Conservation (phyloP, 2,888 invertebrate genomes). For the Carcina quercana region DNA sequence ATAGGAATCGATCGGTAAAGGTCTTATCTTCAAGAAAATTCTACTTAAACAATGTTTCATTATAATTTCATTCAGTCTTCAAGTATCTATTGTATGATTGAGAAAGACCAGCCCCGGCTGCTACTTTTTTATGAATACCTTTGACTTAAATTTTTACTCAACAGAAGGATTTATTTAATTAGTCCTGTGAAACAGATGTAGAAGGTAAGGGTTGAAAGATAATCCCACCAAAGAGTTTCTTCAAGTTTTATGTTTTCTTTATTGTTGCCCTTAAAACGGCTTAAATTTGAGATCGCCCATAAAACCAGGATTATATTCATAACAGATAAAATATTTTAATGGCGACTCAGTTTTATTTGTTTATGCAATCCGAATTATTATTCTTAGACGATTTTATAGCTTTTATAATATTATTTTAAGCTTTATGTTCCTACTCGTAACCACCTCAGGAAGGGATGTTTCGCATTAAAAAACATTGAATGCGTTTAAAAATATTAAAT, state of each 20-base stretch:
- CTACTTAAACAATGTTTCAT: too few species aligned
- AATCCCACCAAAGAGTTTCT: conserved; percentile 49
- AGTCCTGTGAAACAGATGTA: conserved; percentile 41
- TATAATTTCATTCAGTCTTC: too few species aligned
- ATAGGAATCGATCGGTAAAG: too few species aligned
- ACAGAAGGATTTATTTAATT: conserved; percentile 20
- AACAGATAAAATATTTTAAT: conserved; percentile 70
- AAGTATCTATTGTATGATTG: too few species aligned
- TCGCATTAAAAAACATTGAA: too few species aligned
- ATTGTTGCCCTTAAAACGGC: conserved; percentile 44
- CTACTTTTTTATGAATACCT: too few species aligned
- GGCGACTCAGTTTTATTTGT: conserved; percentile 56
- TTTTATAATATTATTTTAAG: conserved; percentile 22
- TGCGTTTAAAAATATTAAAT: too few species aligned
- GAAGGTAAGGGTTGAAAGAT: conserved; percentile 33
- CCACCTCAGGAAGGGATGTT: too few species aligned
- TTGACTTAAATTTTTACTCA: too few species aligned
- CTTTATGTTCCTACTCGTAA: too few species aligned
- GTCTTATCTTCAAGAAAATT: too few species aligned
- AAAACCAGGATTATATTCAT: conserved; percentile 68
- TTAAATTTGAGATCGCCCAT: conserved; percentile 52
- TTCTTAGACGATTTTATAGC: conserved; percentile 50
- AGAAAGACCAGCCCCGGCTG: too few species aligned
- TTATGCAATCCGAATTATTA: conserved; percentile 62
- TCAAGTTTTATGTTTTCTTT: conserved; percentile 50